These are phyloP conservation scores for Tinamus major DNA, from an alignment of 2,797 vertebrate species.

Conservation along the genomic window DNA sequence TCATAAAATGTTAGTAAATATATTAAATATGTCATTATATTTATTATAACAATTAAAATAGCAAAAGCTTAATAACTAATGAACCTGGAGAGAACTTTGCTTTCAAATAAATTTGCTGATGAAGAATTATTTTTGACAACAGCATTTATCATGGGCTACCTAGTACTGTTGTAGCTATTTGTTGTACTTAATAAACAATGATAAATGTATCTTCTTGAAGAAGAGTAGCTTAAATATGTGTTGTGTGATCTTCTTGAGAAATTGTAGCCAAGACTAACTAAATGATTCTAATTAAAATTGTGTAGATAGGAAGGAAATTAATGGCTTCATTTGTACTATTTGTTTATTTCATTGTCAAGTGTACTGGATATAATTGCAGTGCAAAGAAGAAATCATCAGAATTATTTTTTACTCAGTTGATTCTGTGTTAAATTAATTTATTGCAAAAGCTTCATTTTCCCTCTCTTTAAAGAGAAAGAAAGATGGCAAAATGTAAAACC, in stretches of 20 bases:
- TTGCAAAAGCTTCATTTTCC: constrained; percentile 40
- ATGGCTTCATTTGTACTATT: constrained; percentile 81
- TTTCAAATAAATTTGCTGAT: constrained; percentile 75
- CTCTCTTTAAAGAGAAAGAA: constrained; percentile 56
- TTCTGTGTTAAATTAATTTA: constrained; percentile 62
- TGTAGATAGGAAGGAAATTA: constrained; percentile 77
- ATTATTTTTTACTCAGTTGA: constrained; percentile 71
- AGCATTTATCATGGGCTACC: constrained; percentile 70
- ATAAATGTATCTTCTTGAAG: constrained; percentile 67
- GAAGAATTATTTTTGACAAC: constrained; percentile 70
- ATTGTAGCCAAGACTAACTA: constrained; percentile 79
- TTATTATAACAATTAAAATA: constrained; percentile 80
- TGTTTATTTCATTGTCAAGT: constrained; percentile 79
- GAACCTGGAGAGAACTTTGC: constrained; percentile 69
- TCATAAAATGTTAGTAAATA: constrained; percentile 71
- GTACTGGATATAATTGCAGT: constrained; percentile 75
- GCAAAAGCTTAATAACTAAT: constrained; percentile 77
- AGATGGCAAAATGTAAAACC: constrained; percentile 53
- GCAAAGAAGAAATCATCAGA: constrained; percentile 75
- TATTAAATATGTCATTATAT: constrained; percentile 75
- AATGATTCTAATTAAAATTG: constrained; percentile 83
- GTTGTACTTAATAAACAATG: constrained; percentile 66
- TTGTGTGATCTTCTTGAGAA: constrained; percentile 68
- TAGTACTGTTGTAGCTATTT: constrained; percentile 58
- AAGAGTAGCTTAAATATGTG: constrained; percentile 50